phyloP scores from a whole-genome alignment of 1,140 invertebrate species.

The Apis dorsata region DNA sequence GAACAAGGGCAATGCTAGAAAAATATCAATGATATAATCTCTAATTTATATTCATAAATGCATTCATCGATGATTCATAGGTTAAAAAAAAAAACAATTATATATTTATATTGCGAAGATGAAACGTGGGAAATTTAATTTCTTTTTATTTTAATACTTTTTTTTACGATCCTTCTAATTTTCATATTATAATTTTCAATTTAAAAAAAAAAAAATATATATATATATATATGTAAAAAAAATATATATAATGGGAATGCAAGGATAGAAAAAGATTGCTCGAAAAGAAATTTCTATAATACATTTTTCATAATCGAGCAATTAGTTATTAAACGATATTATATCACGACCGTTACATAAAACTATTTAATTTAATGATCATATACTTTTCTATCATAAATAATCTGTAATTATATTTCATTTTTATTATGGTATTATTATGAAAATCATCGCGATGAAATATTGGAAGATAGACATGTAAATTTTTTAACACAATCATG shows the following conservation, averaged over 20 bases:
- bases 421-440: neutral
- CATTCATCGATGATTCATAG: neutral
- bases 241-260: too few species aligned
- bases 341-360: conserved; percentile 7
- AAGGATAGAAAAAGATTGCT: neutral
- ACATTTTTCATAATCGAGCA: neutral
- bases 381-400: neutral
- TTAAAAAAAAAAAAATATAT: neutral
- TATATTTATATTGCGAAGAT: neutral
- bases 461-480: neutral
- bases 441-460: neutral
- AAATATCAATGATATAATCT: conserved; percentile 4
- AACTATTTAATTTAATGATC: neutral
- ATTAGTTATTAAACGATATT: neutral
- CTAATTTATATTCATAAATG: conserved; percentile 16
- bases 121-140: neutral
- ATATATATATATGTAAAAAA: too few species aligned
- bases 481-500: neutral
- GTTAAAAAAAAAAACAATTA: neutral
- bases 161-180: neutral
- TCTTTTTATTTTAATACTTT: neutral
- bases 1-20: neutral
- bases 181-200: neutral
- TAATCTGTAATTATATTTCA: neutral
- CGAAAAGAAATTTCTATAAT: neutral